A percentile compares a stretch with the other conserved stretches of the same genome.
Conservation (phyloP, 2,113 vertebrate species). For the Vicugna pacos region DNA sequence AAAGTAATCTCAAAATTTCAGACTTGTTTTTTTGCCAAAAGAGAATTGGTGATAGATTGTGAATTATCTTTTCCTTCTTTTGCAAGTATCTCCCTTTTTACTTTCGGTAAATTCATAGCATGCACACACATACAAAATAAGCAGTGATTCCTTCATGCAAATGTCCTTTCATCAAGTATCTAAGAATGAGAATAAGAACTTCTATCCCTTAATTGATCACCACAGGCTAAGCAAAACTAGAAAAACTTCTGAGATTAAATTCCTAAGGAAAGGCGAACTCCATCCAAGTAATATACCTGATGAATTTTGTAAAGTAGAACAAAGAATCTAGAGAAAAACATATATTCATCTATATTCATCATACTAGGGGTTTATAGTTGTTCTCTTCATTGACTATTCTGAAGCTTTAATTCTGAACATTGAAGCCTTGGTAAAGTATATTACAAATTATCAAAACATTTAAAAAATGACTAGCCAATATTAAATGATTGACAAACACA, state of each 20-base stretch:
- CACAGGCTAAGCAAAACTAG: neutral
- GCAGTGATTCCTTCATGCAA: neutral
- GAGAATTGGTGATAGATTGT: neutral
- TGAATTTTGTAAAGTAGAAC: neutral
- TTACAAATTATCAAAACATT: neutral
- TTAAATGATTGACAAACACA: neutral
- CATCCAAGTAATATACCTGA: neutral
- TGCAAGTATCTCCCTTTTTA: fast-evolving
- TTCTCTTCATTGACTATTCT: neutral
- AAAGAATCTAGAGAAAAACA: neutral
- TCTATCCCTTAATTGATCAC: neutral
- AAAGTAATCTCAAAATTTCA: neutral
- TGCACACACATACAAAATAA: neutral
- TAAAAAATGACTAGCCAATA: neutral
- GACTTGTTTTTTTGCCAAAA: neutral
- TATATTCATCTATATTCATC: neutral
- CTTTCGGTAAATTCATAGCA: neutral
- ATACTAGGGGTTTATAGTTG: neutral
- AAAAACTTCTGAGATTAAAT: neutral
- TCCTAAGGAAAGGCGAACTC: neutral
- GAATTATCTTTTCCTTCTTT: neutral
- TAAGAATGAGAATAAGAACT: neutral
- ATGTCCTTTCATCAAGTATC: neutral
- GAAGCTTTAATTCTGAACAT: neutral
- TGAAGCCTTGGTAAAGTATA: neutral